phyloP scores from a whole-genome alignment of 2,113 vertebrate genomes.

The Elephas maximus region DNA sequence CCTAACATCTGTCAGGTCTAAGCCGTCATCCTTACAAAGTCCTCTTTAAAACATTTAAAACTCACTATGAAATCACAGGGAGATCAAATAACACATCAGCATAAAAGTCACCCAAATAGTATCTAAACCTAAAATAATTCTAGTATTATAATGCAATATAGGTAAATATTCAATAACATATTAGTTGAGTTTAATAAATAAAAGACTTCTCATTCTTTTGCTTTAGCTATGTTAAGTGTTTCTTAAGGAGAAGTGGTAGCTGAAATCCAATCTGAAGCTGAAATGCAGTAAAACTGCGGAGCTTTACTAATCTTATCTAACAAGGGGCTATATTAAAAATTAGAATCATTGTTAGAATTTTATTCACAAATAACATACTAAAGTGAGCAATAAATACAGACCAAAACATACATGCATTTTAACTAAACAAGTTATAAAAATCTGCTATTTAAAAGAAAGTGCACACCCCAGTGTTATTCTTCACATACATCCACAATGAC shows the following conservation, averaged over 20 bases:
- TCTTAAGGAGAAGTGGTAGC: conserved; percentile 11
- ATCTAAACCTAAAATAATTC: background rate
- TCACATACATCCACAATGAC: background rate
- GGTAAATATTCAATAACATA: background rate
- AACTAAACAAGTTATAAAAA: background rate
- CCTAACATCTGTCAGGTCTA: background rate
- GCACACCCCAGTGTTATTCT: background rate
- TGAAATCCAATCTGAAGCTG: conserved; percentile 36
- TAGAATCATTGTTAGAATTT: background rate
- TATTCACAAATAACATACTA: conserved; percentile 35
- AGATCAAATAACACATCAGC: background rate
- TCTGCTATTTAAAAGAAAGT: conserved; percentile 71
- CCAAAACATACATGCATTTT: conserved; percentile 25
- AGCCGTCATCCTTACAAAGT: conserved; percentile 9
- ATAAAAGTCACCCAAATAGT: conserved; percentile 32
- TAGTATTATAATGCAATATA: background rate
- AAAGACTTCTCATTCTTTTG: conserved; percentile 50
- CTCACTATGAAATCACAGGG: conserved; percentile 13
- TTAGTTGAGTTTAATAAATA: conserved; percentile 1
- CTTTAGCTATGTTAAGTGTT: background rate
- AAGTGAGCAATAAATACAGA: conserved; percentile 53
- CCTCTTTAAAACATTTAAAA: conserved; percentile 59
- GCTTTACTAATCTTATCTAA: background rate
- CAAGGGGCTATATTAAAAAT: background rate
- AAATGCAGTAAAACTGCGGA: background rate